Conservation (phyloP, 2,888 invertebrate genomes). For the Dynastes hyllus region DNA sequence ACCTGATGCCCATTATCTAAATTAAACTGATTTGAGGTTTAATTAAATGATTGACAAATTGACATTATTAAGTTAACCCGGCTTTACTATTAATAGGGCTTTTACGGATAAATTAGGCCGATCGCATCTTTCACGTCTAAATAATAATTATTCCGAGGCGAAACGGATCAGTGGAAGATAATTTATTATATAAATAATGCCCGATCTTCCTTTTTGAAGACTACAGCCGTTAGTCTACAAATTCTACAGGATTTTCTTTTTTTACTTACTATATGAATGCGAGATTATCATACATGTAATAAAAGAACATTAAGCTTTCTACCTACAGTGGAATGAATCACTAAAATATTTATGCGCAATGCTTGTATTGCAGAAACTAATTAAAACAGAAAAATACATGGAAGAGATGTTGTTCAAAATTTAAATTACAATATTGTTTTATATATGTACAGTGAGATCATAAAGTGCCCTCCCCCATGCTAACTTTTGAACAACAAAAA, state of each 20-base stretch:
- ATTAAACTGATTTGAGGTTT: slow-evolving; percentile 66
- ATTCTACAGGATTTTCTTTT: background rate
- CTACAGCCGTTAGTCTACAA: background rate
- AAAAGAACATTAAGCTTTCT: too few species aligned
- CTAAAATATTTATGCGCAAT: too few species aligned
- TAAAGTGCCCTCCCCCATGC: too few species aligned
- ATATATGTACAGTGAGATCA: too few species aligned
- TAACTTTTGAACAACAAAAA: too few species aligned
- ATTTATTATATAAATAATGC: slow-evolving; percentile 31
- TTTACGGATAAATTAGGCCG: slow-evolving; percentile 66
- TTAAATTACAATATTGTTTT: too few species aligned
- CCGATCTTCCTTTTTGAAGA: background rate
- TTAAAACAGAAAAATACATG: too few species aligned
- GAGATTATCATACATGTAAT: too few species aligned
- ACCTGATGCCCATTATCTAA: slow-evolving; percentile 62
- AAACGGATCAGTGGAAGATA: slow-evolving; percentile 16
- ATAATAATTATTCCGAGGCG: slow-evolving; percentile 46
- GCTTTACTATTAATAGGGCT: slow-evolving; percentile 64
- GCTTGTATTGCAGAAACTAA: too few species aligned
- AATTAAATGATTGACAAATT: slow-evolving; percentile 69
- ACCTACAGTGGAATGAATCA: too few species aligned
- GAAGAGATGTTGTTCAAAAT: too few species aligned
- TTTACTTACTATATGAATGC: background rate
- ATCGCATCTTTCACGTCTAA: slow-evolving; percentile 59
- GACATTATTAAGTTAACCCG: slow-evolving; percentile 60